Conservation (phyloP, 2,797 vertebrate genomes). For the Pangasius macronema region DNA sequence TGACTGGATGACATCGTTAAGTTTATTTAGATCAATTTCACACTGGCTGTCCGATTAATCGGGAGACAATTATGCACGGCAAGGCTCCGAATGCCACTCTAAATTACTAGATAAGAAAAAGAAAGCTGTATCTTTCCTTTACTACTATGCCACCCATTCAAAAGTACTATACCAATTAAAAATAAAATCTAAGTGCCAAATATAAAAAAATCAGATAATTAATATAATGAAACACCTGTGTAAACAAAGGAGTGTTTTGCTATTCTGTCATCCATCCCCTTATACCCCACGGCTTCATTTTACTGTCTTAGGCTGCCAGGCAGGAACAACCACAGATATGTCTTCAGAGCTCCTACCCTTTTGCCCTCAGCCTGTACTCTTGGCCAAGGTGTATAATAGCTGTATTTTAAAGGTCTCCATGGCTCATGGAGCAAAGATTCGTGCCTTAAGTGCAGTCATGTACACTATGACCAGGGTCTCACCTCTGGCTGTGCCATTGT, state of each 20-base stretch:
- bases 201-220: no score
- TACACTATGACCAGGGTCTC: neutral
- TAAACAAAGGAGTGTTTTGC: neutral
- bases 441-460: constrained; percentile 2
- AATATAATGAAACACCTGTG: neutral
- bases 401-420: neutral
- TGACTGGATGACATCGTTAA: constrained; percentile 67
- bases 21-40: constrained; percentile 64
- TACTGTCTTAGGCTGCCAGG: neutral
- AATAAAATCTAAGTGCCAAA: neutral
- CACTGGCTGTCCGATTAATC: constrained; percentile 66
- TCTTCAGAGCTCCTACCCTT: neutral
- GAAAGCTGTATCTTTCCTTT: constrained; percentile 23
- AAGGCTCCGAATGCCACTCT: constrained; percentile 63
- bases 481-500: neutral
- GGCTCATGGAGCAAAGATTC: constrained; percentile 10
- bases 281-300: neutral
- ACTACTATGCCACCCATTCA: neutral
- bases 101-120: constrained; percentile 58
- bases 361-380: constrained; percentile 14
- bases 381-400: constrained; percentile 8
- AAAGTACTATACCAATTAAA: constrained; percentile 22
- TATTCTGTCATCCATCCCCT: neutral
- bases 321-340: neutral
- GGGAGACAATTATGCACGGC: constrained; percentile 67